Evolutionary conservation across 2,888 invertebrate species (phyloP).

Genomic region (Pseudeuparius sepicola): DNA sequence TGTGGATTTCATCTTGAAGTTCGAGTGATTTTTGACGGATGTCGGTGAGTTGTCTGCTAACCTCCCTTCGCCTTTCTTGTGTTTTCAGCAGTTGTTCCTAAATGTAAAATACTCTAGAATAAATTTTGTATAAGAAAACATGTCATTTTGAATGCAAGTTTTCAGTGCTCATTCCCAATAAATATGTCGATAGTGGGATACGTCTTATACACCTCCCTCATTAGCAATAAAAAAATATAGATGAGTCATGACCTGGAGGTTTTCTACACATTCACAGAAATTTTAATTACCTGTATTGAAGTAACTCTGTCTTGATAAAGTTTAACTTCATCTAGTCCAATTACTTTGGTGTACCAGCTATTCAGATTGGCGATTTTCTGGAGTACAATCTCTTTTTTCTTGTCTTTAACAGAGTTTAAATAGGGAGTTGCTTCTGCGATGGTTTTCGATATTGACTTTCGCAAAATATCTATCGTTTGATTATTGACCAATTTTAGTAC

Average conservation of each 20-base stretch:
- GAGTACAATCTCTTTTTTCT: slow-evolving; percentile 32
- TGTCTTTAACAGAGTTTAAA: slow-evolving; percentile 24
- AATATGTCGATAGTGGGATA: too few relatives aligned
- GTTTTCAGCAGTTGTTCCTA: slow-evolving; percentile 55
- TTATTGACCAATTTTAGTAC: slow-evolving; percentile 18
- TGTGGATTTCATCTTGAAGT: slow-evolving; percentile 65
- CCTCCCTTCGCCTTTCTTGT: slow-evolving; percentile 54
- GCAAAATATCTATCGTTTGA: slow-evolving; percentile 22
- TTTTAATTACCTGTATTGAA: slow-evolving; percentile 53
- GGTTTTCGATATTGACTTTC: slow-evolving; percentile 23
- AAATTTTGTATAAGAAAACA: slow-evolving; percentile 5
- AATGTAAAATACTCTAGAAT: slow-evolving; percentile 17
- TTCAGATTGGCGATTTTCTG: slow-evolving; percentile 43
- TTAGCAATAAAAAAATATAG: too few relatives aligned
- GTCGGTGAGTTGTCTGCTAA: slow-evolving; percentile 49
- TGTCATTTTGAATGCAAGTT: too few relatives aligned
- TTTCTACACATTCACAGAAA: slow-evolving; percentile 10
- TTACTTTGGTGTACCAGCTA: slow-evolving; percentile 58
- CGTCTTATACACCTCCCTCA: too few relatives aligned
- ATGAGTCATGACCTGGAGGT: slow-evolving; percentile 3
- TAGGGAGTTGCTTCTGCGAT: slow-evolving; percentile 27
- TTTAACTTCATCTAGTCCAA: slow-evolving; percentile 70
- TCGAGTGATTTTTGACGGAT: slow-evolving; percentile 57
- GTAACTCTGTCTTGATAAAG: slow-evolving; percentile 64
- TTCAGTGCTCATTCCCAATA: too few relatives aligned